Evolutionary conservation across 2,797 vertebrate species (phyloP).

Genomic region (Mionectes olivaceus): DNA sequence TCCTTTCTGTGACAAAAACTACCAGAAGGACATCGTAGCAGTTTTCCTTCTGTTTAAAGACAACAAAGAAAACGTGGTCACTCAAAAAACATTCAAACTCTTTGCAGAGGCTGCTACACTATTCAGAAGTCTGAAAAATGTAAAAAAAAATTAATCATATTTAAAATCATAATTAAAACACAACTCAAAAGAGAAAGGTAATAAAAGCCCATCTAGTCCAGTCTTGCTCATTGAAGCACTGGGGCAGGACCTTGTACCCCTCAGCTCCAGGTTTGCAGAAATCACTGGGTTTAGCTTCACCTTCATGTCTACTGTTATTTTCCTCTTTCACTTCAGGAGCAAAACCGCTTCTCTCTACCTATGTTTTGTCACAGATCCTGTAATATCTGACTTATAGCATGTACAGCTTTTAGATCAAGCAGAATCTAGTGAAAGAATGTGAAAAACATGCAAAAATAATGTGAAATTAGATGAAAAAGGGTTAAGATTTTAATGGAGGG

Average conservation of each 20-base stretch:
- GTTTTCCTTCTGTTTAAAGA: not conserved
- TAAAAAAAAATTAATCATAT: not conserved
- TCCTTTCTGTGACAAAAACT: not conserved
- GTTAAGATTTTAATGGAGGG: not conserved
- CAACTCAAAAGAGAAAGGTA: not conserved
- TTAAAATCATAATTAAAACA: not conserved
- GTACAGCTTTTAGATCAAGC: not conserved
- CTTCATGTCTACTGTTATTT: not conserved
- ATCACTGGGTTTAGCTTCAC: not conserved
- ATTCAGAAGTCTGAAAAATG: not conserved
- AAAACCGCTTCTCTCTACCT: not conserved
- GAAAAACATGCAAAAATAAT: not conserved
- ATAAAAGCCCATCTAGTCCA: not conserved
- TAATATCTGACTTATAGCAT: fast-evolving
- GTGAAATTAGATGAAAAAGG: not conserved
- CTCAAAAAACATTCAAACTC: not conserved
- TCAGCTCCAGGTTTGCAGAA: not conserved
- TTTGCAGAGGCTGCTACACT: fast-evolving
- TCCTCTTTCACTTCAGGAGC: not conserved
- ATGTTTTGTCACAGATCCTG: not conserved
- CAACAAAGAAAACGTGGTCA: not conserved
- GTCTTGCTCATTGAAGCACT: not conserved
- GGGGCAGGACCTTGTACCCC: not conserved
- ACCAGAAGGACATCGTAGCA: not conserved
- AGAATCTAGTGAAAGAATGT: not conserved